These are phyloP conservation scores for Mythimna pallens DNA, from an alignment of 2,888 invertebrate genomes.

Conservation along the genomic window DNA sequence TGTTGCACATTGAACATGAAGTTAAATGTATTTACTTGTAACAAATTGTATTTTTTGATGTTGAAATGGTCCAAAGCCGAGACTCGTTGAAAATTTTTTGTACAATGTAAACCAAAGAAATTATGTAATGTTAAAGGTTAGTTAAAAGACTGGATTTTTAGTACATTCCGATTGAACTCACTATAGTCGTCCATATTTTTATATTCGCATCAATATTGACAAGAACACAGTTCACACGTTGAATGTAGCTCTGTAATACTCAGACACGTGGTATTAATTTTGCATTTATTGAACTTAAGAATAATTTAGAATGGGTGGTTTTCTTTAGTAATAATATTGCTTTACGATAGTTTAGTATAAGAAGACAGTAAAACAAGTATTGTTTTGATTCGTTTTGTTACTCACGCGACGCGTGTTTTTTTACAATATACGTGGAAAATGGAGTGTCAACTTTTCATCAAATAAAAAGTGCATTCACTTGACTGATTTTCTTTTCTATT, in stretches of 20 bases:
- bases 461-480: slow-evolving; percentile 77
- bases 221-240: slow-evolving; percentile 58
- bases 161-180: slow-evolving; percentile 69
- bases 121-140: slow-evolving; percentile 67
- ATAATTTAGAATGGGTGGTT: slow-evolving; percentile 69
- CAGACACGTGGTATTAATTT: slow-evolving; percentile 63
- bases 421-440: slow-evolving; percentile 80
- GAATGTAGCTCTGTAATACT: slow-evolving; percentile 61
- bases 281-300: slow-evolving; percentile 70
- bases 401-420: slow-evolving; percentile 56
- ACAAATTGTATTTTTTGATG: slow-evolving; percentile 75
- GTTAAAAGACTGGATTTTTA: slow-evolving; percentile 71
- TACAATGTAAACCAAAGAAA: slow-evolving; percentile 64
- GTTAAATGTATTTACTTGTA: slow-evolving; percentile 67
- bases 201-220: slow-evolving; percentile 62
- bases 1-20: slow-evolving; percentile 66
- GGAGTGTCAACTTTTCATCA: slow-evolving; percentile 73
- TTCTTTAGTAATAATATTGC: slow-evolving; percentile 59
- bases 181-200: slow-evolving; percentile 72
- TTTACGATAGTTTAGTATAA: slow-evolving; percentile 63
- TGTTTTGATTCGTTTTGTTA: slow-evolving; percentile 60
- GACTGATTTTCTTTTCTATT: slow-evolving; percentile 82
- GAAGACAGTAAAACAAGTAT: slow-evolving; percentile 60
- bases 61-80: slow-evolving; percentile 69
- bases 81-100: slow-evolving; percentile 63